Evolutionary conservation across 2,888 invertebrate species (phyloP).

Genomic region (Drosophila siamana): DNA sequence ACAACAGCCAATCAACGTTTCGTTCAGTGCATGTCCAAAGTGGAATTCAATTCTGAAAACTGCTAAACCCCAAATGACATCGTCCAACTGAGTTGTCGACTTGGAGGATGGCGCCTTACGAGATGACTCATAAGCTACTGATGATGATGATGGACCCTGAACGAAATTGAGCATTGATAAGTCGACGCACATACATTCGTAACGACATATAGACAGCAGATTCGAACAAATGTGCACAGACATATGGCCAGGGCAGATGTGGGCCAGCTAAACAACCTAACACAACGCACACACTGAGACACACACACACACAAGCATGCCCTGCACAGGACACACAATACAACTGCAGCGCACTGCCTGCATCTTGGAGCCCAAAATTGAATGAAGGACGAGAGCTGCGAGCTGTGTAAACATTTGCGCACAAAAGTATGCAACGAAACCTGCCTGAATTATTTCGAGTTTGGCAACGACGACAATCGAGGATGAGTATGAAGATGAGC

Average conservation of each 20-base stretch:
- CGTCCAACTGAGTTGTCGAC: constrained; percentile 12
- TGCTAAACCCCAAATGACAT: constrained; percentile 53
- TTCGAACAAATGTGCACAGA: constrained; percentile 36
- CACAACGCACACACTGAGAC: constrained; percentile 24
- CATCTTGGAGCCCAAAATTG: constrained; percentile 59
- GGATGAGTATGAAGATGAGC: too few relatives aligned
- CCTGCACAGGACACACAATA: too few relatives aligned
- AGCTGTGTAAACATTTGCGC: constrained; percentile 79
- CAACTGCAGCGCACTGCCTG: constrained; percentile 33
- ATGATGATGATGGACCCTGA: background rate
- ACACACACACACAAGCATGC: constrained; percentile 9
- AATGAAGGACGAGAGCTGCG: constrained; percentile 54
- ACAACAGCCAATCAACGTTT: constrained; percentile 35
- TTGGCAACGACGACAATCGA: constrained; percentile 50
- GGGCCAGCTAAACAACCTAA: constrained; percentile 49
- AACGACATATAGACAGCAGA: constrained; percentile 24
- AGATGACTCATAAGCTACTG: constrained; percentile 50
- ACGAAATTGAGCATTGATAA: constrained; percentile 19
- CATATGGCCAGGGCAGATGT: constrained; percentile 43
- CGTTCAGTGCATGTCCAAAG: constrained; percentile 45
- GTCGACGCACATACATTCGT: constrained; percentile 14
- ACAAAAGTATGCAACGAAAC: constrained; percentile 78
- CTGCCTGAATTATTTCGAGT: constrained; percentile 73
- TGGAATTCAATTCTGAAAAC: constrained; percentile 69
- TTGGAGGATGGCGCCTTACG: constrained; percentile 17